Evolutionary conservation across 1,140 invertebrate genomes (phyloP), one percentile per base, ranked within the genome.

Genomic region (Heliothis virescens): DNA sequence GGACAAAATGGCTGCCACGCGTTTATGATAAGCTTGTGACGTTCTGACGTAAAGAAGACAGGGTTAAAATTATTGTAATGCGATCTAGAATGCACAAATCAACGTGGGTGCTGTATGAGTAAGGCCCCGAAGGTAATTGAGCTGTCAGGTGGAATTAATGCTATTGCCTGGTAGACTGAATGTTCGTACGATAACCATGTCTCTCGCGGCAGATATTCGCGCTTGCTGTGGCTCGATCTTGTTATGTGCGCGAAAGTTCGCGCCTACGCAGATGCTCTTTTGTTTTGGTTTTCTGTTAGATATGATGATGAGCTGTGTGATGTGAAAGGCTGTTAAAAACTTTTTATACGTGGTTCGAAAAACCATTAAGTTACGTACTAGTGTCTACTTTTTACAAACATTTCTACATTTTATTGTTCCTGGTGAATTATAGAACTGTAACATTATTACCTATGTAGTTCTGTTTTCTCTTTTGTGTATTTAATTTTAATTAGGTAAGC

Each of bases 81-180:
- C 82, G 60, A 82, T 62, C 48, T 67, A 76, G 69, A 80, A 83
- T 80, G 79, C 79, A 86, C 87, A 88, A 90, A 90, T 88, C 85
- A 90, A 87, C 84, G 69, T 73, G 41, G 10, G 60, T 76, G 73
- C 73, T 12, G 79, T 73, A 83, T 79, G 83, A 86, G 62, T 86
- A 85, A 79, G 86, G 87, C 85, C 87, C 41, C 63, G 75, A 83
- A 88, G 86, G 87, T 92, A 92, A 92, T 92, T 92, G 91, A 92
- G 89, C 91, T 92, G 91, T 92, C 90, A 90, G 83, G 81, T 63
- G 76, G 87, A 86, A 92, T 92, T 89, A 92, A 92, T 91, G 88
- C 80, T 85, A 86, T 85, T 81, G 82, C 85, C 79, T 79, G 81
- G 80, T 82, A 74, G 21, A 65, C 67, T 53, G 50, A 55, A 67